Base-by-base conservation (phyloP, 2,113 vertebrate species). In the Spheniscus mendiculus region DNA sequence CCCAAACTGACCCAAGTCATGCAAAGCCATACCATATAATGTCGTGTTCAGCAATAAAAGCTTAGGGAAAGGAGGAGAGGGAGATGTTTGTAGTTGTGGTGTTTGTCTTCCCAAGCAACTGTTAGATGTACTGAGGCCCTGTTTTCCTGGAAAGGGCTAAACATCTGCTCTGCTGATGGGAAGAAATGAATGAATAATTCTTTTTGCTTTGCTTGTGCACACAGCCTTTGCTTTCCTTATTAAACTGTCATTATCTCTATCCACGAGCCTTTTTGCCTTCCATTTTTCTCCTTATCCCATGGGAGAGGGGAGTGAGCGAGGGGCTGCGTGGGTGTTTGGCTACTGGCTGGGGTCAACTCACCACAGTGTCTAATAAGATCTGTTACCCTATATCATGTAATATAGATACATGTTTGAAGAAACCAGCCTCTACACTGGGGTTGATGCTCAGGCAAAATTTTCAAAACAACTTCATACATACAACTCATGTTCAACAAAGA, bases 251-350 rank as follows among this genome's bases (percentile, higher is more conserved):
- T 44, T 58, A 5, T 18, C 17, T 72, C 32, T 81, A 69, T 23
- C 18, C 23, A 50, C 0, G 1, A 62, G 4, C 6, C 4, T 40
- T 49, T 90, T 65, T 73, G 11, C 5, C 19, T 82, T 61, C 45
- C 13, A 44, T 50, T 74, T 65, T 79, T 38, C 36, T 70, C 16
- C 9, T 63, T 15, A 42, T 66, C 9, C 18, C 13, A 12, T 25
- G 10, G 34, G 12, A 79, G 12, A 32, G 4, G 10, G 3, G 3
- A 62, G 6, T 80, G 36, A 89, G 4, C 0, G 0, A n/a, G 21
- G 65, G 32, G 8, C 6, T 44, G 4, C 0, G 9, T 55, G 44
- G 4, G 6, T 50, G 23, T 65, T 56, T 34, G 11, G 18, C 27
- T 2, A 0, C 38, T 59, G 26, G 2, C 21, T 36, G 7, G 8